Percentiles rank a stretch among this genome's conserved stretches.
Conservation (phyloP, 1,140 invertebrate species). For the Zophobas atratus region DNA sequence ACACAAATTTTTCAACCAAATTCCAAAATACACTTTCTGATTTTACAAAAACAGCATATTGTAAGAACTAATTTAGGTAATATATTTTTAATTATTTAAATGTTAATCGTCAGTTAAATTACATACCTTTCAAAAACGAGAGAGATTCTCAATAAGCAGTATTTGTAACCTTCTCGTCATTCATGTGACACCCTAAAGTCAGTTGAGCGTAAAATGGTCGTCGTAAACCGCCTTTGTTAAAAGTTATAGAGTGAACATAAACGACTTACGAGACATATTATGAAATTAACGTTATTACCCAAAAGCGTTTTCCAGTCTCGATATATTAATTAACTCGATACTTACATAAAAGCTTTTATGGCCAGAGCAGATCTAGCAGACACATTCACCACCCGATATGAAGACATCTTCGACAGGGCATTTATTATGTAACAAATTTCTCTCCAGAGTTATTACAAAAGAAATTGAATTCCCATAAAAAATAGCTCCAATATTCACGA, state of each 20-base stretch:
- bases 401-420: conserved; percentile 17
- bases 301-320: conserved; percentile 10
- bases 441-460: conserved; percentile 23
- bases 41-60: too few relatives aligned
- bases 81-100: too few relatives aligned
- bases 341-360: conserved; percentile 8
- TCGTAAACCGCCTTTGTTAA: conserved; percentile 24
- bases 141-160: too few relatives aligned
- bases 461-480: conserved; percentile 45
- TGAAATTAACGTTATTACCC: conserved; percentile 14
- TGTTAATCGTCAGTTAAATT: too few relatives aligned
- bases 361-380: conserved; percentile 5
- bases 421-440: conserved; percentile 40
- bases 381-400: conserved; percentile 16
- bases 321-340: conserved; percentile 29
- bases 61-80: too few relatives aligned
- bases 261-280: conserved; percentile 3
- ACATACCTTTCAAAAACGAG: too few relatives aligned
- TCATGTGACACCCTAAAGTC: too few relatives aligned
- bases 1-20: too few relatives aligned
- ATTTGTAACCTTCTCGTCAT: too few relatives aligned
- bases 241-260: conserved; percentile 30
- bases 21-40: too few relatives aligned
- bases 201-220: background rate
- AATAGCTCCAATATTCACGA: conserved; percentile 46